Percentiles rank a stretch among this genome's conserved stretches.
Conservation (phyloP, 2,888 invertebrate genomes). For the Leistus spinibarbis region DNA sequence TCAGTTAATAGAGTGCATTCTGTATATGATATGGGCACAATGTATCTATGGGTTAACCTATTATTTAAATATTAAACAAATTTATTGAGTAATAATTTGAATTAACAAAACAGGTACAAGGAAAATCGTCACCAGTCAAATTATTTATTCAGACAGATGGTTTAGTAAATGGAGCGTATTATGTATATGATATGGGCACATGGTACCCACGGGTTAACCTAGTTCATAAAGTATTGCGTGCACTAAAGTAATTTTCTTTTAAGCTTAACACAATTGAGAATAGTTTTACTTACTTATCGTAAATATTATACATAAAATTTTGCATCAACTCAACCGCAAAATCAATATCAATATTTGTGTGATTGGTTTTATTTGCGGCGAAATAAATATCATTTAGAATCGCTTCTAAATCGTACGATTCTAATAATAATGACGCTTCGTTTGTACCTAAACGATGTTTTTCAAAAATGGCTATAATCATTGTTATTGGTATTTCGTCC, state of each 20-base stretch:
- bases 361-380: constrained; percentile 71
- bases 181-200: too few relatives aligned
- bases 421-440: constrained; percentile 70
- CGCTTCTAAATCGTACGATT: constrained; percentile 72
- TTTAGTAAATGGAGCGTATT: too few relatives aligned
- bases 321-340: constrained; percentile 68
- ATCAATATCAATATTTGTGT: constrained; percentile 67
- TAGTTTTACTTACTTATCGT: constrained; percentile 65
- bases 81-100: too few relatives aligned
- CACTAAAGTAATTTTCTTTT: too few relatives aligned
- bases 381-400: constrained; percentile 76
- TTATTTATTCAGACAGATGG: too few relatives aligned
- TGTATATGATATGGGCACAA: too few relatives aligned
- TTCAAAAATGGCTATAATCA: constrained; percentile 73
- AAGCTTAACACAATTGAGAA: constrained; percentile 13
- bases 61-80: too few relatives aligned
- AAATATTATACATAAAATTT: constrained; percentile 70
- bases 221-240: background rate
- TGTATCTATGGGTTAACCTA: too few relatives aligned
- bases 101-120: too few relatives aligned
- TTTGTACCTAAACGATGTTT: constrained; percentile 72
- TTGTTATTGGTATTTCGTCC: constrained; percentile 55
- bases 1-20: too few relatives aligned
- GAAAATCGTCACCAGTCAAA: too few relatives aligned
- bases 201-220: too few relatives aligned